These are phyloP conservation scores for Lipophrys pholis DNA, from an alignment of 2,113 vertebrate genomes.

Conservation along the genomic window DNA sequence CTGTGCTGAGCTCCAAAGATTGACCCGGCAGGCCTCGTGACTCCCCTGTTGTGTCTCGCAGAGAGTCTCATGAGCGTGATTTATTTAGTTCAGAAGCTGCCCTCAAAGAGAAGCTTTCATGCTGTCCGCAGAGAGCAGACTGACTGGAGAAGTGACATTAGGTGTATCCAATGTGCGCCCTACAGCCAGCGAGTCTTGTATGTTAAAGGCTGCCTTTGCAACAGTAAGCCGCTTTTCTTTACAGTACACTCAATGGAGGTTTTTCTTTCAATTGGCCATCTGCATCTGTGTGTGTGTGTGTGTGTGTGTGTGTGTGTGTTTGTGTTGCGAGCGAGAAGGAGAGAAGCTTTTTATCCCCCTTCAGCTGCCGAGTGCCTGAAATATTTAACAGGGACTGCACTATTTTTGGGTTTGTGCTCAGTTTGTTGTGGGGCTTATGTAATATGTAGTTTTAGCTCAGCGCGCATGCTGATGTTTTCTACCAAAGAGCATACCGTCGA, in stretches of 20 bases:
- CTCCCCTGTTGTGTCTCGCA: constrained; percentile 63
- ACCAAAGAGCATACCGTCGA: constrained; percentile 27
- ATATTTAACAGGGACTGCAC: constrained; percentile 79
- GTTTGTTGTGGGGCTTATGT: constrained; percentile 79
- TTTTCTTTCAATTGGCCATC: constrained; percentile 69
- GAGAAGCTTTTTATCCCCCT: constrained; percentile 70
- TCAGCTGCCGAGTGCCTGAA: constrained; percentile 79
- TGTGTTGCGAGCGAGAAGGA: constrained; percentile 53
- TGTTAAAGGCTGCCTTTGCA: constrained; percentile 52
- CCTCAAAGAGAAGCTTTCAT: constrained; percentile 60
- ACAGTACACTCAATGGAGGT: constrained; percentile 56
- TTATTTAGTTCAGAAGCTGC: constrained; percentile 66
- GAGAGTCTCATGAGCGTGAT: constrained; percentile 67
- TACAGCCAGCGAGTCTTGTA: constrained; percentile 34
- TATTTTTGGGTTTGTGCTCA: constrained; percentile 80
- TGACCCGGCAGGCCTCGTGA: constrained; percentile 69
- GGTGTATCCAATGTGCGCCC: constrained; percentile 29
- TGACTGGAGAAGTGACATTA: constrained; percentile 26
- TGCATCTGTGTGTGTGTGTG: constrained; percentile 43
- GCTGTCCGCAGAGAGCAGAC: background rate
- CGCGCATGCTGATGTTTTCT: constrained; percentile 32
- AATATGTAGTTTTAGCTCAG: constrained; percentile 65
- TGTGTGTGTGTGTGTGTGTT: constrained; percentile 50
- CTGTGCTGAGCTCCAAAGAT: constrained; percentile 60
- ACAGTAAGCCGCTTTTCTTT: constrained; percentile 59